These are phyloP conservation scores for Ovis canadensis DNA, from an alignment of 2,113 vertebrate species.

Conservation along the genomic window DNA sequence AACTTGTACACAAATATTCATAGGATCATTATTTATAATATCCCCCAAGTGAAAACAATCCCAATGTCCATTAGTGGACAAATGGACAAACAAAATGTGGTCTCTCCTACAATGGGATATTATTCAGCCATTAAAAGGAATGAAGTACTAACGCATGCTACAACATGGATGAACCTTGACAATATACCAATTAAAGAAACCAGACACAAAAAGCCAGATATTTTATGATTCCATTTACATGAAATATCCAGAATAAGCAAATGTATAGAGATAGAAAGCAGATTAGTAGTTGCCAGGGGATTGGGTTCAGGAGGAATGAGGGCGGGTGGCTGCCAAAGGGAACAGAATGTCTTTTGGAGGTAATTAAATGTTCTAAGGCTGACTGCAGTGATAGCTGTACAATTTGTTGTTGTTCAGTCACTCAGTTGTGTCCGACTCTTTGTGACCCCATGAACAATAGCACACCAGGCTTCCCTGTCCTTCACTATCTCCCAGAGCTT, in stretches of 20 bases:
- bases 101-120: not conserved
- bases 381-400: not conserved
- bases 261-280: not conserved
- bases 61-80: not conserved
- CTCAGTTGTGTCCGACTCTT: not conserved
- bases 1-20: not conserved
- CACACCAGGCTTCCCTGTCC: not conserved
- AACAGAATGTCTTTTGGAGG: not conserved
- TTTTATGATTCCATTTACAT: not conserved
- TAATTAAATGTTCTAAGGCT: not conserved
- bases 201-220: not conserved
- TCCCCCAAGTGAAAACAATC: not conserved
- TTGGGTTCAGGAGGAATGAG: not conserved
- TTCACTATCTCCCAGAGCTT: not conserved
- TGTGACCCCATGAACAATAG: not conserved
- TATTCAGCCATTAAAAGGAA: not conserved
- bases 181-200: not conserved
- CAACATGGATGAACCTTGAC: not conserved
- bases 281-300: not conserved
- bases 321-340: not conserved
- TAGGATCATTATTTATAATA: not conserved
- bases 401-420: not conserved
- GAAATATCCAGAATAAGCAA: not conserved
- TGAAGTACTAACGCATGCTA: not conserved
- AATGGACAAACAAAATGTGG: not conserved